Conservation (phyloP, 1,140 invertebrate species). For the Globodera rostochiensis region DNA sequence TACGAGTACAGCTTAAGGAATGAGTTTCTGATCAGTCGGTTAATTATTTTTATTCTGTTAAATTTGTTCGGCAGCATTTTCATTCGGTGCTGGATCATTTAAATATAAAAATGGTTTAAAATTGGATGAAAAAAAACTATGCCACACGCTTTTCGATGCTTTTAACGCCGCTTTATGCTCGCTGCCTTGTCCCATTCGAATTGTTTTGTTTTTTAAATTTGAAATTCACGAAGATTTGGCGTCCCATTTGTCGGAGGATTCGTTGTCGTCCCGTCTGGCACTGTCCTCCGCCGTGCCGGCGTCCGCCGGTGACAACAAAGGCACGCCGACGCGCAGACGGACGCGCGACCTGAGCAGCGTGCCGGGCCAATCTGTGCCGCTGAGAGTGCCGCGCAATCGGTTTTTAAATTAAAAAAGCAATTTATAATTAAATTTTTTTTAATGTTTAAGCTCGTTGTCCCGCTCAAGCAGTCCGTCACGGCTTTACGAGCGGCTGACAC, state of each 20-base stretch:
- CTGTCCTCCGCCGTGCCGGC: neutral
- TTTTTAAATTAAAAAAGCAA: slow-evolving; percentile 20
- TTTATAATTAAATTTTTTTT: neutral
- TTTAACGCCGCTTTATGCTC: no score
- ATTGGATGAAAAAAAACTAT: no score
- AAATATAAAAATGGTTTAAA: no score
- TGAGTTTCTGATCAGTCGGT: no score
- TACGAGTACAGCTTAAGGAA: no score
- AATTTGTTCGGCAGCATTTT: no score
- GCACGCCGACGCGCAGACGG: slow-evolving; percentile 13
- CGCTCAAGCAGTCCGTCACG: slow-evolving; percentile 54
- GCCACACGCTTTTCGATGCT: no score
- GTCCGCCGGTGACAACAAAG: neutral
- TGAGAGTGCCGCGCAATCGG: slow-evolving; percentile 2
- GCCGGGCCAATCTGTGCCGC: slow-evolving; percentile 1
- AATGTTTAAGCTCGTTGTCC: slow-evolving; percentile 51
- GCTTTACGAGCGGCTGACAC: slow-evolving; percentile 20
- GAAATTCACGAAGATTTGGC: slow-evolving; percentile 10
- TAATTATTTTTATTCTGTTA: no score
- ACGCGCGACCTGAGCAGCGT: slow-evolving; percentile 14
- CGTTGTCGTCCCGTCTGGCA: slow-evolving; percentile 17
- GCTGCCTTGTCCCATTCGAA: no score
- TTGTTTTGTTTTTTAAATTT: no score
- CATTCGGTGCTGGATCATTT: no score
- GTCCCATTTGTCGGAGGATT: slow-evolving; percentile 22